phyloP scores from a whole-genome alignment of 2,888 invertebrate species.

The Drosophila seclusa region DNA sequence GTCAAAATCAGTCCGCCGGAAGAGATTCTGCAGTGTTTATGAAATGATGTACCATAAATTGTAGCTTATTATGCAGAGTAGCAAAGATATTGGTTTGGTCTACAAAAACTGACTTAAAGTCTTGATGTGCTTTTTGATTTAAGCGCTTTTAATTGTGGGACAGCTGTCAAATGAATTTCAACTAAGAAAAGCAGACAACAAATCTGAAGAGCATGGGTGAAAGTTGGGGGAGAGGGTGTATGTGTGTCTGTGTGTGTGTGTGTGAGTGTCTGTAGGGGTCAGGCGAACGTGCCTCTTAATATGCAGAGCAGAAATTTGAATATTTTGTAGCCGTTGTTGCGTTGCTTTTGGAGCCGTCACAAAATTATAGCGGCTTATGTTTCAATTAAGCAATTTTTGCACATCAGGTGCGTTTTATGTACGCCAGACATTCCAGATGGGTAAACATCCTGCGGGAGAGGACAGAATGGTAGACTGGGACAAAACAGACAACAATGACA shows the following conservation, averaged over 20 bases:
- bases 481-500: conserved; percentile 32
- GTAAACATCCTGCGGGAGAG: conserved; percentile 22
- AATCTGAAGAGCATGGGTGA: not conserved
- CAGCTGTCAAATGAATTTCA: conserved; percentile 32
- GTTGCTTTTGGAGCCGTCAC: conserved; percentile 19
- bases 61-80: not conserved
- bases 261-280: not conserved
- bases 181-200: conserved; percentile 17
- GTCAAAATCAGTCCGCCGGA: conserved; percentile 43
- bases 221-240: not conserved
- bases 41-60: conserved; percentile 12
- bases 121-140: conserved; percentile 51
- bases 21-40: conserved; percentile 24
- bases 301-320: conserved; percentile 74
- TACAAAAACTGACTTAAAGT: conserved; percentile 10
- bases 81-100: not conserved
- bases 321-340: conserved; percentile 52
- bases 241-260: too few relatives aligned
- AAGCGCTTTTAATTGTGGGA: conserved; percentile 62
- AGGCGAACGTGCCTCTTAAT: conserved; percentile 59
- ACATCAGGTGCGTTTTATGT: conserved; percentile 79
- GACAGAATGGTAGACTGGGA: conserved; percentile 30
- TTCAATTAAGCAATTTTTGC: conserved; percentile 78
- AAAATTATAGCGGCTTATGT: conserved; percentile 78
- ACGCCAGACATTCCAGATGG: conserved; percentile 48